Evolutionary conservation across 2,888 invertebrate genomes (phyloP), one percentile per base, ranked within the genome.

Genomic region (Hedychridium roseum): DNA sequence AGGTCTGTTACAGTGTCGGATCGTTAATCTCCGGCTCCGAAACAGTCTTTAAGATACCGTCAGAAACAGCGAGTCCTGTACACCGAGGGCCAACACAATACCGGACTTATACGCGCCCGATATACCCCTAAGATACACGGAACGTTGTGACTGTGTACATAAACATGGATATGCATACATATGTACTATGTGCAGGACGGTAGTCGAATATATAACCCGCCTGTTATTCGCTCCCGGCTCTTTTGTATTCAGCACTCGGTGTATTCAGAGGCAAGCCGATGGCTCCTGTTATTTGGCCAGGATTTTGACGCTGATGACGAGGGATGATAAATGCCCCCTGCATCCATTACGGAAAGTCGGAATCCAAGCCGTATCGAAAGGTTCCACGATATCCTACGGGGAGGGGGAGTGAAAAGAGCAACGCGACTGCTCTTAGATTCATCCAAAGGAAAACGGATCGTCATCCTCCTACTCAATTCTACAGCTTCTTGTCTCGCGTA

Each of bases 231-330:
- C 30, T 28, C 43, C 36, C 27, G 37, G 46, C 48, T 60, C 59
- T 60, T 65, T 58, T 62, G 50, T 57, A 60, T 64, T 64, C 58
- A 37, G 47, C 36, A 43, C 44, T 43, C 28, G 48, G 50, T 23
- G n/a, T 54, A 59, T 65, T 65, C 55, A 54, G 43, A 31, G 41
- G 52, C 35, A 23, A 47, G 45, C 42, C 43, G 52, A 41, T 54
- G 51, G 50, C 40, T 45, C 40, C 50, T 48, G 51, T 54, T n/a
- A 66, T 64, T 68, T 60, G 63, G 57, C 52, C 45, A 47, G 57
- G 55, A 66, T 66, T 68, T 61, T 68, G 69, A 68, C 66, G 60
- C 60, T 66, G 65, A 65, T 66, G 64, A 61, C 54, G 56, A 49
- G 47, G 36, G 43, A 67, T 68, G 68, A 68, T 68, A 51, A 60